Evolutionary conservation across 2,888 invertebrate genomes (phyloP), one percentile per base, ranked within the genome.

Genomic region (Rotaria sp.): DNA sequence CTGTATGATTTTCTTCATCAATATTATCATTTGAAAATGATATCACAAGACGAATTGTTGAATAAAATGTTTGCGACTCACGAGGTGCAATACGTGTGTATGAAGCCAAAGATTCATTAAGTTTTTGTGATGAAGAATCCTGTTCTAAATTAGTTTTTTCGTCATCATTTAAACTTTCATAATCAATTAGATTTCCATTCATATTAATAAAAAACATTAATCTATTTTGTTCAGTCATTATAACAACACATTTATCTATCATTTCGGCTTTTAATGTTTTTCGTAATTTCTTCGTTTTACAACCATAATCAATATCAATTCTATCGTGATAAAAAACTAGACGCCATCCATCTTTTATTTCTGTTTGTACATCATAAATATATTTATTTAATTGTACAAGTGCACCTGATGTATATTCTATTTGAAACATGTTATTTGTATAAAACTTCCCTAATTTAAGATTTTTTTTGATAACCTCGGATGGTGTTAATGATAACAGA

Each of bases 31-130:
- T 26, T 45, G 80, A n/a, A n/a, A 41, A 21, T 67, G 67, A 35
- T 21, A 67, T 67, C 18, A 67, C 67, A 30, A 67, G 30, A 80
- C 80, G 80, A 45, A 80, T 80, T 26, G 80, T 80, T n/a, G 80
- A 41, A 80, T 45, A 80, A 45, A 41, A 80, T 80, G 80, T 45
- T 80, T 80, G 24, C 1, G 80, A 26, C 13, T 41, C 26, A 26
- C 13, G 45, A n/a, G 41, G 15, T 35, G 67, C 67, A 5, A 35
- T 38, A 38, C 67, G 67, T 67, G 15, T 18, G 21, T 35, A 67
- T 38, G 67, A 35, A 35, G 13, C 30, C 1, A 21, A 7, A 21
- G 67, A 21, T 35, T 67, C 21, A 35, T 18, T 67, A 18, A 5
- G 1, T 38, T 35, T 67, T 21, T 11, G 35, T 8, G 38, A 15